Conservation (phyloP, 2,888 invertebrate species). For the Periphyllus acericola region DNA sequence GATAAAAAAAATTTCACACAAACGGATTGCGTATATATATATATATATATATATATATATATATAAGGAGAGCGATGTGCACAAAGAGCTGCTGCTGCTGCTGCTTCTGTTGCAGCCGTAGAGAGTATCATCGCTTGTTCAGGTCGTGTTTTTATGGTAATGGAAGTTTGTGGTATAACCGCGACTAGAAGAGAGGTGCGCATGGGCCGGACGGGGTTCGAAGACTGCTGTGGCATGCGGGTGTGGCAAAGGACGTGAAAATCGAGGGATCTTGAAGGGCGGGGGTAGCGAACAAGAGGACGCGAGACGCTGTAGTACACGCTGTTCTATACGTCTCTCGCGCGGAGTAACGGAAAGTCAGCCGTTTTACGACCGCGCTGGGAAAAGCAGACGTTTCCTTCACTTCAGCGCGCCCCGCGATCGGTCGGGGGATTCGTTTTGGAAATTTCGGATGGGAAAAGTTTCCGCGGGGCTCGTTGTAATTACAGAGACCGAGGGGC, state of each 20-base stretch:
- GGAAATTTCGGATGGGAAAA: constrained; percentile 60
- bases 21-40: not conserved
- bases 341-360: constrained; percentile 38
- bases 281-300: not conserved
- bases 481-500: constrained; percentile 43
- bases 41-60: no score
- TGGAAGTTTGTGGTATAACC: constrained; percentile 46
- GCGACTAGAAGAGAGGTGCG: not conserved
- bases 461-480: constrained; percentile 45
- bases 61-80: not conserved
- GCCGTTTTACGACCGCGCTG: constrained; percentile 56
- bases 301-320: not conserved
- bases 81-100: not conserved
- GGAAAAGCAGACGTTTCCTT: constrained; percentile 56
- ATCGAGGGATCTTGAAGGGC: not conserved
- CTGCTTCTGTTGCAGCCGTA: no score
- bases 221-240: not conserved
- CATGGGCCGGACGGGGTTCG: not conserved
- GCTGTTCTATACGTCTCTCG: not conserved
- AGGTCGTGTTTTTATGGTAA: constrained; percentile 46
- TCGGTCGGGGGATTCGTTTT: constrained; percentile 31
- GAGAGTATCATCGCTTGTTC: not conserved
- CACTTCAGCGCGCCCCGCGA: not conserved
- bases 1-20: constrained; percentile 26
- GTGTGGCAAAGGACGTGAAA: not conserved